A percentile compares a stretch with the other conserved stretches of the same genome.
Conservation (phyloP, 2,797 vertebrate genomes). For the Clarias fuscus region DNA sequence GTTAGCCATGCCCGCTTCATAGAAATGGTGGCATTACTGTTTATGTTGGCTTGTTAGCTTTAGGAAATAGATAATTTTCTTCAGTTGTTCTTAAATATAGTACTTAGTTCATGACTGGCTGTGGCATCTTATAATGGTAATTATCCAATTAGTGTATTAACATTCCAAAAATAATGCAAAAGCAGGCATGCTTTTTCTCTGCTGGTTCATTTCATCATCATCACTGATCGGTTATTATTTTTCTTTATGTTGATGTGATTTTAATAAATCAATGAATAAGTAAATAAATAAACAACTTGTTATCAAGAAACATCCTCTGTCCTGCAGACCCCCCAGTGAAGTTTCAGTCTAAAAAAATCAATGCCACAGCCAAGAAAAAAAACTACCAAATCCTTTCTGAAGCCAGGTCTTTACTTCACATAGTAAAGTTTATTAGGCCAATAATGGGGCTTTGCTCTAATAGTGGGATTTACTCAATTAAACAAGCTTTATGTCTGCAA, state of each 20-base stretch:
- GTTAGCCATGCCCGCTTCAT: background rate
- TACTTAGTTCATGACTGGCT: background rate
- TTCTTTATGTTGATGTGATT: too few relatives aligned
- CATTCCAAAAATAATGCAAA: background rate
- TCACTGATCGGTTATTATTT: too few relatives aligned
- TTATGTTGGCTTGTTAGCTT: background rate
- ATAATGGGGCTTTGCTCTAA: background rate
- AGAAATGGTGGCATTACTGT: background rate
- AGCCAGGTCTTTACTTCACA: background rate
- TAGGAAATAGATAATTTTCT: background rate
- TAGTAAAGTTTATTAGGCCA: background rate
- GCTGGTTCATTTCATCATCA: too few relatives aligned
- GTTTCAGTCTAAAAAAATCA: background rate
- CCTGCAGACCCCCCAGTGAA: background rate
- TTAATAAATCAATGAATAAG: too few relatives aligned
- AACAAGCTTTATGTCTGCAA: background rate
- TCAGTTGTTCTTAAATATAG: conserved; percentile 1
- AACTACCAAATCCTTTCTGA: background rate
- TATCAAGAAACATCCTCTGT: background rate
- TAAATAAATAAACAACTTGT: background rate
- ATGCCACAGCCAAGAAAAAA: background rate
- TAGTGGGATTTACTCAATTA: background rate
- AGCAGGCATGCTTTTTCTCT: background rate
- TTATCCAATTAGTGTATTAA: conserved; percentile 3
- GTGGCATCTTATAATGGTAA: conserved; percentile 6